Conservation (phyloP, 2,888 invertebrate genomes). For the Mythimna lalbum region DNA sequence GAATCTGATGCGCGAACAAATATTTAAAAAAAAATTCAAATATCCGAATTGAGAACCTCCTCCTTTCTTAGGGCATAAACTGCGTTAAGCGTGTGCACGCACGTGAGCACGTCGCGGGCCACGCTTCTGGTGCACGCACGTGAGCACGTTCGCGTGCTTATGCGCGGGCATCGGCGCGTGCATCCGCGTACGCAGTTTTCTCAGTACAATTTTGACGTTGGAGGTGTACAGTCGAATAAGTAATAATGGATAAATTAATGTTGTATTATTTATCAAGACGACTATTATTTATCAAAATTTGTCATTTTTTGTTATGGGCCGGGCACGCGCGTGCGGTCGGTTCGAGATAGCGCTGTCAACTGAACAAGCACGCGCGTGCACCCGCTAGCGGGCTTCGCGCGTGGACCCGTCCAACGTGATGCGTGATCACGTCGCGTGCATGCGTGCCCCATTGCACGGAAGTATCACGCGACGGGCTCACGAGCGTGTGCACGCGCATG, state of each 20-base stretch:
- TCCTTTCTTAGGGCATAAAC: conserved; percentile 25
- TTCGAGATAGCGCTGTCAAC: conserved; percentile 11
- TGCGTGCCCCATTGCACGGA: too few relatives aligned
- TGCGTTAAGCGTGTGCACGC: conserved; percentile 51
- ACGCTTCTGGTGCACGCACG: conserved; percentile 53
- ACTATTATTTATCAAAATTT: conserved; percentile 3
- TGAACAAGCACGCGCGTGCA: conserved; percentile 50
- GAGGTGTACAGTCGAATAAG: background rate
- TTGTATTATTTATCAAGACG: conserved; percentile 42
- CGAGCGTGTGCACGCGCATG: too few relatives aligned
- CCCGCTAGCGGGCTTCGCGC: conserved; percentile 45
- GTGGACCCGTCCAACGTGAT: conserved; percentile 58
- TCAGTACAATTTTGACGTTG: conserved; percentile 51
- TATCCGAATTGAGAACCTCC: too few relatives aligned
- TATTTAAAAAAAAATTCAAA: too few relatives aligned
- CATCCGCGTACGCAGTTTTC: too few relatives aligned
- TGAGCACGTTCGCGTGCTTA: conserved; percentile 54
- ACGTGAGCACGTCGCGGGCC: conserved; percentile 46
- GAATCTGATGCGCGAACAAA: too few relatives aligned
- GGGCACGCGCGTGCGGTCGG: too few relatives aligned
- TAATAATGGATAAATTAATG: background rate
- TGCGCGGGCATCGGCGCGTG: conserved; percentile 49
- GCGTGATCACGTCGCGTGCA: conserved; percentile 3
- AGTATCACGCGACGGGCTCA: too few relatives aligned
- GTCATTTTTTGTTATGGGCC: too few relatives aligned